These are phyloP conservation scores for Falco rusticolus DNA, from an alignment of 2,797 vertebrate species.

Conservation along the genomic window DNA sequence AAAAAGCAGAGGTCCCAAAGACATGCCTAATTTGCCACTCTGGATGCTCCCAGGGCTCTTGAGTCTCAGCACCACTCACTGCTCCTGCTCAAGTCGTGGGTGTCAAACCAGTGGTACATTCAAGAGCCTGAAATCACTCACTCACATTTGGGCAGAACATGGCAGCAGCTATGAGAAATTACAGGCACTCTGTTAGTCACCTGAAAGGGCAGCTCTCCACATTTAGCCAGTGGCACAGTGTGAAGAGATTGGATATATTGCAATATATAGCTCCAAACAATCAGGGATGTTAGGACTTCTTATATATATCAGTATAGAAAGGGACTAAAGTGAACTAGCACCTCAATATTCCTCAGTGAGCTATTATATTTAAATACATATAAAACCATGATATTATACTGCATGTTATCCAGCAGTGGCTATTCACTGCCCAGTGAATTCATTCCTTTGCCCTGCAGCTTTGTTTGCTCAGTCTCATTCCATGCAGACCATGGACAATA, in stretches of 20 bases:
- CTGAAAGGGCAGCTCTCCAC: background rate
- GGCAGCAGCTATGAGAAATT: background rate
- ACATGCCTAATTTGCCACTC: background rate
- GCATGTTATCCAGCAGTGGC: background rate
- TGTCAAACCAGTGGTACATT: background rate
- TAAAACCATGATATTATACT: background rate
- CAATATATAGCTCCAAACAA: background rate
- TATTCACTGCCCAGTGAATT: background rate
- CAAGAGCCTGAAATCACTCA: background rate
- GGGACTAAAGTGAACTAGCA: background rate
- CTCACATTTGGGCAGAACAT: background rate
- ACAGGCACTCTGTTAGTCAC: background rate
- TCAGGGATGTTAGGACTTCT: background rate
- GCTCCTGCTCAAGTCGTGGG: background rate
- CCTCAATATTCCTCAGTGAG: background rate
- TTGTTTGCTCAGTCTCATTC: background rate
- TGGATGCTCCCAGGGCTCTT: background rate
- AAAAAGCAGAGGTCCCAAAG: background rate
- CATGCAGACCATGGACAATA: background rate
- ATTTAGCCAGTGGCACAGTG: background rate
- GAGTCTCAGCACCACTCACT: background rate
- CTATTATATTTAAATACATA: background rate
- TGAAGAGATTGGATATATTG: background rate
- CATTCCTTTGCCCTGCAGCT: background rate
- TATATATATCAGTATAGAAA: background rate